A percentile compares a stretch with the other conserved stretches of the same genome.
Conservation (phyloP, 2,888 invertebrate genomes). For the Eupelmus urozonus region DNA sequence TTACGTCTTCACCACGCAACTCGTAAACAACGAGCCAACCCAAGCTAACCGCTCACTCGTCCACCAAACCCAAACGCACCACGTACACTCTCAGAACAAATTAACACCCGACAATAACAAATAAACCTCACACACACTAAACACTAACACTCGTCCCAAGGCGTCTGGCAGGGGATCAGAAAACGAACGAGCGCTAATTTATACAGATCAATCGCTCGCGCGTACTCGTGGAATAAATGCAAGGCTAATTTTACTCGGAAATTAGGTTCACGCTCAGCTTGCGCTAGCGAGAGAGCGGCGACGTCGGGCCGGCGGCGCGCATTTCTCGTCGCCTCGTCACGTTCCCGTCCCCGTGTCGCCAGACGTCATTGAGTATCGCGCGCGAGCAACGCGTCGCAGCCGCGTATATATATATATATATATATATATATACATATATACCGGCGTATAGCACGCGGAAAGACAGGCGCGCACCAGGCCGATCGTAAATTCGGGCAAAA, state of each 20-base stretch:
- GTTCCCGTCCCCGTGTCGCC: conserved; percentile 25
- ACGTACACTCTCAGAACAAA: background rate
- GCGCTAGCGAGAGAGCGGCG: too few relatives aligned
- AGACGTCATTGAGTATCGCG: too few relatives aligned
- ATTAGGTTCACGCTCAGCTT: conserved; percentile 51
- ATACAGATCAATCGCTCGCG: conserved; percentile 50
- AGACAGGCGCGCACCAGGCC: conserved; percentile 49
- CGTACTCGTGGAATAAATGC: conserved; percentile 47
- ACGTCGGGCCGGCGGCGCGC: conserved; percentile 41
- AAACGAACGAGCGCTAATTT: conserved; percentile 34
- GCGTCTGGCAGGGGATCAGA: background rate
- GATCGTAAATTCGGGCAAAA: conserved; percentile 50
- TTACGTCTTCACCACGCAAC: too few relatives aligned
- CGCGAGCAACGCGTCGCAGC: conserved; percentile 11
- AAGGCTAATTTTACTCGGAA: conserved; percentile 52
- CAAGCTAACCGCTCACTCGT: too few relatives aligned
- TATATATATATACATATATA: too few relatives aligned
- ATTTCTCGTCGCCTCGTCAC: conserved; percentile 44
- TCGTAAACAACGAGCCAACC: too few relatives aligned
- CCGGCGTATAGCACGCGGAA: background rate
- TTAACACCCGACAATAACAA: background rate
- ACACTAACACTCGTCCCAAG: too few relatives aligned
- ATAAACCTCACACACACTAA: background rate
- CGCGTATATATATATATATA: background rate
- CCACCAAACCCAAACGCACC: too few relatives aligned